A percentile compares a stretch with the other conserved stretches of the same genome.
Evolutionary conservation across 2,888 invertebrate genomes (phyloP).

Genomic region (Tipula unca): DNA sequence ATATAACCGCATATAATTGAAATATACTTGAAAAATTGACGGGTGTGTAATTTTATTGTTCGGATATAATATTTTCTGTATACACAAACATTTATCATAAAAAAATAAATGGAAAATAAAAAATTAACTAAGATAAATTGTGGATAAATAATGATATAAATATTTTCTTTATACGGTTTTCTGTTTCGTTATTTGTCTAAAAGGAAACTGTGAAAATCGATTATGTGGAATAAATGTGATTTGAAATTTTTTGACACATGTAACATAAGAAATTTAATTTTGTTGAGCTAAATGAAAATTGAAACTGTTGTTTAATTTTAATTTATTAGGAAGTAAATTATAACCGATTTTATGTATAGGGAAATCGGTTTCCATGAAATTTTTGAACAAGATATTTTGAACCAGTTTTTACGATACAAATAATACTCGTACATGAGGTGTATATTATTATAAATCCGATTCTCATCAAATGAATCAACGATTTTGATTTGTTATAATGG

Average conservation of each 20-base stretch:
- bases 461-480: too few relatives aligned
- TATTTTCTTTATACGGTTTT: neutral
- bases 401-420: too few relatives aligned
- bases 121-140: neutral
- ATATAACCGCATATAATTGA: neutral
- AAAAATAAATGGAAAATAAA: neutral
- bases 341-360: too few relatives aligned
- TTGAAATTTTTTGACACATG: neutral
- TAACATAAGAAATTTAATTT: neutral
- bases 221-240: neutral
- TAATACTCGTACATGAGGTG: too few relatives aligned
- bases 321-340: too few relatives aligned
- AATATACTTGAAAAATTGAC: conserved; percentile 8
- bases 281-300: too few relatives aligned
- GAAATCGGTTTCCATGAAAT: too few relatives aligned
- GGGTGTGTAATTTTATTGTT: neutral
- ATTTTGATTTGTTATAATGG: too few relatives aligned
- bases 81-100: neutral
- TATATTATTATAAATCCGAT: too few relatives aligned
- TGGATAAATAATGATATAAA: neutral
- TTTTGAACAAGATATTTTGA: too few relatives aligned
- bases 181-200: neutral
- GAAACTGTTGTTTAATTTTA: too few relatives aligned
- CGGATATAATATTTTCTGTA: neutral
- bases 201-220: neutral